Percentiles rank a stretch among this genome's conserved stretches.
Conservation (phyloP, 1,140 invertebrate genomes). For the Cydia pomonella region DNA sequence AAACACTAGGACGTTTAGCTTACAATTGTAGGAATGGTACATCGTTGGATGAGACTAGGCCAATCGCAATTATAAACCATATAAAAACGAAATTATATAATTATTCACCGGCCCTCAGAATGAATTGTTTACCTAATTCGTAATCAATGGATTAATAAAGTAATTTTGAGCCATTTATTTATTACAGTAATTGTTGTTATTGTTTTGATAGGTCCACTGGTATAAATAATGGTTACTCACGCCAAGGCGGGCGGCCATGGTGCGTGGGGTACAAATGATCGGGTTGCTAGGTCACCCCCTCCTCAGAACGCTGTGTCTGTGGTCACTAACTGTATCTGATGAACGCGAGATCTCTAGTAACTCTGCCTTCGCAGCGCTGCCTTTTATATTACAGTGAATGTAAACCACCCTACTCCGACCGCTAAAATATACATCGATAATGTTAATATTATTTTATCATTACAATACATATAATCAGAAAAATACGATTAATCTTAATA, state of each 20-base stretch:
- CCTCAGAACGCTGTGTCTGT: slow-evolving; percentile 21
- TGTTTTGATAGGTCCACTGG: neutral
- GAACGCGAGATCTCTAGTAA: slow-evolving; percentile 32
- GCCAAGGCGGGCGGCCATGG: slow-evolving; percentile 65
- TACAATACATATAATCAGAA: slow-evolving; percentile 21
- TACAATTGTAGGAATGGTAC: too few species aligned
- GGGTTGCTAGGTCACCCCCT: slow-evolving; percentile 38
- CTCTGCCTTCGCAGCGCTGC: slow-evolving; percentile 38
- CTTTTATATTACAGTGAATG: slow-evolving; percentile 75
- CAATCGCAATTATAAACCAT: too few species aligned
- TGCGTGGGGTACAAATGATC: slow-evolving; percentile 48
- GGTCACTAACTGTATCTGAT: slow-evolving; percentile 13
- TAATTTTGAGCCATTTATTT: neutral
- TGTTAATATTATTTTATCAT: slow-evolving; percentile 32
- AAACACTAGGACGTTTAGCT: too few species aligned
- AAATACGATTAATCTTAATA: neutral
- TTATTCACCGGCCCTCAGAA: too few species aligned
- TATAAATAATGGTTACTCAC: slow-evolving; percentile 55
- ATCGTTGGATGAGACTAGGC: too few species aligned
- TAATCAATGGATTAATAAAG: neutral
- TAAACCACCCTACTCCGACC: slow-evolving; percentile 56
- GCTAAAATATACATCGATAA: slow-evolving; percentile 49
- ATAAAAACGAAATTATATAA: too few species aligned
- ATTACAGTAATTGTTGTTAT: neutral
- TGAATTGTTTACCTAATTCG: too few species aligned